phyloP scores from a whole-genome alignment of 2,797 vertebrate species.

The Sebastes matsubarae region DNA sequence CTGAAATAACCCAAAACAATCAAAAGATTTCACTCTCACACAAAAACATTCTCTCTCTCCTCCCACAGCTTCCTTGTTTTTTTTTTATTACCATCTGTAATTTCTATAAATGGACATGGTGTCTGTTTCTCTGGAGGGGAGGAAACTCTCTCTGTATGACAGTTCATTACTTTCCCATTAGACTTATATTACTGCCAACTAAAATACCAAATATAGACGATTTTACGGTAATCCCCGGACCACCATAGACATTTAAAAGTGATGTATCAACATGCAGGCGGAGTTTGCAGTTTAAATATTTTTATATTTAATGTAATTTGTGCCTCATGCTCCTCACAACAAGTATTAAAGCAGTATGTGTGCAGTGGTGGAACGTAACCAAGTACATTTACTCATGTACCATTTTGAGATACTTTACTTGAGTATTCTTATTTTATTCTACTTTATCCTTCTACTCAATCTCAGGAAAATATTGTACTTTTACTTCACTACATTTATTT shows the following conservation, averaged over 20 bases:
- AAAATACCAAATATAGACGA: background rate
- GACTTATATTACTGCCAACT: background rate
- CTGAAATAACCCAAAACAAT: background rate
- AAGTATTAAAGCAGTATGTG: too few relatives aligned
- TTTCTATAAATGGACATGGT: conserved; percentile 73
- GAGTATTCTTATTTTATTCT: too few relatives aligned
- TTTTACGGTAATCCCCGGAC: background rate
- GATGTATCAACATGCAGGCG: too few relatives aligned
- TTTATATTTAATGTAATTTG: too few relatives aligned
- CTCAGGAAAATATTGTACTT: too few relatives aligned
- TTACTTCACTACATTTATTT: accelerated
- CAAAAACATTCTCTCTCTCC: background rate
- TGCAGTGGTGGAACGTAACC: too few relatives aligned
- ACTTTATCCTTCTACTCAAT: too few relatives aligned
- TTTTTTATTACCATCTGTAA: conserved; percentile 17
- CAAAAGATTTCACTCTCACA: background rate
- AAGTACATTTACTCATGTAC: too few relatives aligned
- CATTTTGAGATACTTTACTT: too few relatives aligned
- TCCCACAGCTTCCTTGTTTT: background rate
- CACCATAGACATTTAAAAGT: too few relatives aligned
- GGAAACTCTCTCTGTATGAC: background rate
- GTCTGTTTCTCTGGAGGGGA: conserved; percentile 41
- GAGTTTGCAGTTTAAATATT: too few relatives aligned
- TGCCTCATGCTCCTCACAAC: too few relatives aligned
- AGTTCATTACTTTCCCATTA: background rate